phyloP scores from a whole-genome alignment of 2,113 vertebrate species.

The Bungarus multicinctus region DNA sequence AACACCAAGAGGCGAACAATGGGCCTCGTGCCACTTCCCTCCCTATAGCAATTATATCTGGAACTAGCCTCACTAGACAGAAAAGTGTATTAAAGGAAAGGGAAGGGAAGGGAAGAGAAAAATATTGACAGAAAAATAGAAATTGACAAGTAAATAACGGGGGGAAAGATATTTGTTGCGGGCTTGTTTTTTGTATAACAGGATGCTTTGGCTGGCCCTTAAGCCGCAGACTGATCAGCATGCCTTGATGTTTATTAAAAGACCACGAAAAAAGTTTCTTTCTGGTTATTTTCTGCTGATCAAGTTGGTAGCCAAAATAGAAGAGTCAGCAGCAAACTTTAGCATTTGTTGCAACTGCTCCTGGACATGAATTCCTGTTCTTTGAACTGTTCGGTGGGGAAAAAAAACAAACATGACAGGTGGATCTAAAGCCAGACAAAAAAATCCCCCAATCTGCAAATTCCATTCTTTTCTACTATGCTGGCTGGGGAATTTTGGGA shows the following conservation, averaged over 20 bases:
- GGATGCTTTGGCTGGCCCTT: background rate
- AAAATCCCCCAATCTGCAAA: background rate
- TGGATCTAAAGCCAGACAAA: background rate
- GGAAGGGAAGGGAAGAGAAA: background rate
- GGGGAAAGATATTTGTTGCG: background rate
- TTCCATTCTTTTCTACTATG: background rate
- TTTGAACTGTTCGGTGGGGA: background rate
- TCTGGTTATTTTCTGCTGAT: background rate
- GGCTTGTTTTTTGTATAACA: background rate
- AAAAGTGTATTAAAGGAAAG: background rate
- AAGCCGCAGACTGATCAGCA: background rate
- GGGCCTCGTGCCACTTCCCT: no score
- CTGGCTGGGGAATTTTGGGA: background rate
- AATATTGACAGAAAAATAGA: background rate
- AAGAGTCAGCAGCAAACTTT: background rate
- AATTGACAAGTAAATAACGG: background rate
- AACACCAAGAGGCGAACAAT: no score
- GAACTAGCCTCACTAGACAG: no score
- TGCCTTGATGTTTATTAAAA: background rate
- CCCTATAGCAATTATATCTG: no score
- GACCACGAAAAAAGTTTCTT: background rate
- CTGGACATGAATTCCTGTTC: background rate
- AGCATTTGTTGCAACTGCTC: background rate
- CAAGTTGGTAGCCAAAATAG: background rate
- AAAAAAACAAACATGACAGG: background rate